phyloP scores from a whole-genome alignment of 2,888 invertebrate genomes.

The Cinara cedri region DNA sequence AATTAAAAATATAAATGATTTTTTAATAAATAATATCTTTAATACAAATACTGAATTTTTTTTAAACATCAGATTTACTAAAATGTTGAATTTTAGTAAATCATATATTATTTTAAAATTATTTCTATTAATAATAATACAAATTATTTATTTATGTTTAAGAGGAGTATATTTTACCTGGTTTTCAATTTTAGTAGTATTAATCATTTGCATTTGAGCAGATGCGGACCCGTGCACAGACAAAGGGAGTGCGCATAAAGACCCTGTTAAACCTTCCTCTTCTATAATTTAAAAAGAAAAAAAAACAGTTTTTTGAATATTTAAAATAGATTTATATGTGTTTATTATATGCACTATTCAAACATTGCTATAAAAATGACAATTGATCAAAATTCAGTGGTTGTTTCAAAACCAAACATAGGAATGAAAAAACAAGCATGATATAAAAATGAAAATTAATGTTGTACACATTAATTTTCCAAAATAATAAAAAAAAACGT shows the following conservation, averaged over 20 bases:
- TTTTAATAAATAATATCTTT: too few species aligned
- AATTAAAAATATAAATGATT: neutral
- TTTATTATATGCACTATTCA: neutral
- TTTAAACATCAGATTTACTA: slow-evolving; percentile 16
- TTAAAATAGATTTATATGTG: neutral
- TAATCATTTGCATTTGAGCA: slow-evolving; percentile 71
- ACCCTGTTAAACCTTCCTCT: slow-evolving; percentile 72
- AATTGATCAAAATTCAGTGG: too few species aligned
- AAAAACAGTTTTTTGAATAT: neutral
- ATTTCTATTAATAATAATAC: neutral
- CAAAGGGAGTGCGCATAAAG: slow-evolving; percentile 76
- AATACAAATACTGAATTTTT: neutral
- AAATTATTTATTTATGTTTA: neutral
- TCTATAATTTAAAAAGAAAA: slow-evolving; percentile 64
- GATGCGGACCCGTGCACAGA: slow-evolving; percentile 75
- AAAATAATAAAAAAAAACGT: too few species aligned
- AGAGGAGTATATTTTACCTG: slow-evolving; percentile 62
- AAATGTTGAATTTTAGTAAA: neutral
- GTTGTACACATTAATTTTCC: too few species aligned
- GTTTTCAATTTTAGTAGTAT: slow-evolving; percentile 66
- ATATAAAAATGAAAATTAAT: too few species aligned
- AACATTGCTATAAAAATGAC: too few species aligned
- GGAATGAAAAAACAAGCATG: too few species aligned
- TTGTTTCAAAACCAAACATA: too few species aligned
- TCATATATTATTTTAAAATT: neutral